phyloP scores from a whole-genome alignment of 2,113 vertebrate species.

The Terrapene triunguis region DNA sequence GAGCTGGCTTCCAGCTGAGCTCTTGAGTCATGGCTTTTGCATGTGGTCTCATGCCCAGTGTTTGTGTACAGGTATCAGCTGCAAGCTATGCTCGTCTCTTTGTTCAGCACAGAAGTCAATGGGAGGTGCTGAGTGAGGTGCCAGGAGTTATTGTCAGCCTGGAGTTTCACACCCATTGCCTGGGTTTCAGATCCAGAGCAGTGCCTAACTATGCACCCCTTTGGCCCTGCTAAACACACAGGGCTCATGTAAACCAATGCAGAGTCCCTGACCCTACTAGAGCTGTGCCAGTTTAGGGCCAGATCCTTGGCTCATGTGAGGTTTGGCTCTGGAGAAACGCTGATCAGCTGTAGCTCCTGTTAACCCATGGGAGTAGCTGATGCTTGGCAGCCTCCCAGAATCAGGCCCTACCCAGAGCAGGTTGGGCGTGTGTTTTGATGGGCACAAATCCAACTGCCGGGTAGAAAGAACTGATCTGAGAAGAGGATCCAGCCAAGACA shows the following conservation, averaged over 20 bases:
- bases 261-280: background rate
- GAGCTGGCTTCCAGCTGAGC: background rate
- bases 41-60: background rate
- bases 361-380: background rate
- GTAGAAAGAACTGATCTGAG: background rate
- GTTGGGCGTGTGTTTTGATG: background rate
- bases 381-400: background rate
- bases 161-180: background rate
- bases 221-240: background rate
- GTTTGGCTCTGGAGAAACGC: background rate
- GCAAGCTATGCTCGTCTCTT: background rate
- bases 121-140: background rate
- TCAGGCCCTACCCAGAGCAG: background rate
- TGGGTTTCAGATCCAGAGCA: background rate
- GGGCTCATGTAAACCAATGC: too few species aligned
- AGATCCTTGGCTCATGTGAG: background rate
- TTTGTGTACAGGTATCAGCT: background rate
- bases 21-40: background rate
- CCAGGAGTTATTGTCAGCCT: background rate
- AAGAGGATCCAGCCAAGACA: background rate
- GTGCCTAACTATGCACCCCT: too few species aligned
- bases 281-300: background rate
- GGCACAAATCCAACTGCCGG: background rate
- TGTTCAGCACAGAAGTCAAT: background rate
- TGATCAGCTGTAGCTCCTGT: background rate